Evolutionary conservation across 2,888 invertebrate genomes (phyloP), one percentile per base, ranked within the genome.

Genomic region (Encarsia formosa): DNA sequence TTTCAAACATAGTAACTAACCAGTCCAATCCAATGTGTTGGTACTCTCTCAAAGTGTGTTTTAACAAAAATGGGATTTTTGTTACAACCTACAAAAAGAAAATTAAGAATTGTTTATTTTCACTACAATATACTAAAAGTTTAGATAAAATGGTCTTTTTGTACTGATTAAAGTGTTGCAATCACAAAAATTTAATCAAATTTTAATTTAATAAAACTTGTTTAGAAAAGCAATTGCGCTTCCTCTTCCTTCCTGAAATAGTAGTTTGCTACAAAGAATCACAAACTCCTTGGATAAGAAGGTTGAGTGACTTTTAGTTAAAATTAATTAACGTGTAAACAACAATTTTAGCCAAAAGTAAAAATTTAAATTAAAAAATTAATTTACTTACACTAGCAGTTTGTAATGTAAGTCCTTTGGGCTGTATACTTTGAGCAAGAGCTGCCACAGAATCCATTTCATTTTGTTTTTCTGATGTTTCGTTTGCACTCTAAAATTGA

Each of bases 11-110:
- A 11, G 96, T 93, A 48, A 93, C 94, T 64, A 97, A 79, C 97
- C 97, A 97, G 76, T 97, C 95, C 65, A 97, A 80, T 44, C 97
- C 97, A 71, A 97, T 94, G 75, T 95, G 94, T 77, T 95, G 97
- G 77, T 97, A 97, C 77, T 97, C 97, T 65, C 97, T 83, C 63
- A 97, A 78, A 54, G 83, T 78, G 75, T 94, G 93, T 71, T 91
- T 91, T 63, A 99, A 77, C 67, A 99, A 81, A 70, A 90, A 90
- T 62, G 98, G 98, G 69, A 97, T 88, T 66, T 88, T 88, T 39
- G 96, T 97, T 57, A 88, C 93, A 65, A 94, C 93, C 83, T 84
- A 64, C 8, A 19, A 70, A 72, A 61, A 45, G 52, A 63, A 50
- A 46, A 48, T 37, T 40, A 22, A 43, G 56, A 39, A 34, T 45